Conservation (phyloP, 2,797 vertebrate genomes). For the Dendrocincla tyrannina region DNA sequence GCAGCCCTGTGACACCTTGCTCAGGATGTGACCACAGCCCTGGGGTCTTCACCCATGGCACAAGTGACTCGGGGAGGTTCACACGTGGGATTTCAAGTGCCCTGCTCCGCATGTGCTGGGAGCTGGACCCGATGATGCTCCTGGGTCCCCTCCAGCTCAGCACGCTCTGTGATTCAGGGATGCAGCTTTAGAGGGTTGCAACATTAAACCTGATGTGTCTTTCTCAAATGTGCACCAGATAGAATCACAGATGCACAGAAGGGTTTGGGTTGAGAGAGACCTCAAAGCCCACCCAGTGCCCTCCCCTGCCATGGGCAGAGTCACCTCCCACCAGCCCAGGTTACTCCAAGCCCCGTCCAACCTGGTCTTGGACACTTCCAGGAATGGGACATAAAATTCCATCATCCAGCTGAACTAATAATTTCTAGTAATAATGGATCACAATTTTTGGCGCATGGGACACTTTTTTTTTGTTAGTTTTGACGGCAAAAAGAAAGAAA, state of each 20-base stretch:
- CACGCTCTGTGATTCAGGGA: background rate
- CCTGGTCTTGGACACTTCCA: background rate
- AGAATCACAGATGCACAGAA: background rate
- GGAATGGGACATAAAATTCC: background rate
- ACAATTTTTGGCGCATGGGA: background rate
- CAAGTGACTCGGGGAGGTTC: fast-evolving
- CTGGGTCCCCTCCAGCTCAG: background rate
- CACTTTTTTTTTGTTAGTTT: background rate
- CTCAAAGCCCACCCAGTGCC: no score
- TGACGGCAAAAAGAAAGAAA: background rate
- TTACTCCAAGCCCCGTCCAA: background rate
- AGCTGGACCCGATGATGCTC: background rate
- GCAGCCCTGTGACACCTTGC: background rate
- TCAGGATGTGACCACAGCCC: fast-evolving
- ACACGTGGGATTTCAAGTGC: fast-evolving
- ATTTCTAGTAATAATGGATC: background rate
- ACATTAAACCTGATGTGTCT: fast-evolving
- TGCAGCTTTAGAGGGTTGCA: background rate
- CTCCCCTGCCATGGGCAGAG: background rate
- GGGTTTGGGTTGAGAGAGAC: background rate
- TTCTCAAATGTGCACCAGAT: background rate
- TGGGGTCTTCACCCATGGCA: background rate
- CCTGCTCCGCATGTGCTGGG: background rate
- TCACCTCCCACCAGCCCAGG: background rate
- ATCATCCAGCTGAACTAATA: background rate